Conservation (phyloP, 92 coral and sea anemone genomes). For the Heliopora coerulea region DNA sequence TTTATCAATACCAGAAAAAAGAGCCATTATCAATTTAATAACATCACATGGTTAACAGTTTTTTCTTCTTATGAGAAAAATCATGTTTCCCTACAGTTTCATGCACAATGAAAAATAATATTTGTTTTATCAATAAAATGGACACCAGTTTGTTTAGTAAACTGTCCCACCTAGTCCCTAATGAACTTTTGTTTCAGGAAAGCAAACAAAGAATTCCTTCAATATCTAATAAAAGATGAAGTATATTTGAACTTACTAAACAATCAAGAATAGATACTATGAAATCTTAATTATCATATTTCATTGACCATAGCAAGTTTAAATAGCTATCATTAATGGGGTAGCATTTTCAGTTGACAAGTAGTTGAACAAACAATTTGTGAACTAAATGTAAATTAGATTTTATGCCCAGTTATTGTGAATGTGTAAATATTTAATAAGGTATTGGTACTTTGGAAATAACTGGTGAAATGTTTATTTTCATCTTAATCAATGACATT, state of each 20-base stretch:
- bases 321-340: background rate
- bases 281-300: slow-evolving; percentile 12
- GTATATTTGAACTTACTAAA: slow-evolving; percentile 1
- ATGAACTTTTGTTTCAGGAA: background rate
- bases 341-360: background rate
- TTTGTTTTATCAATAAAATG: slow-evolving; percentile 21
- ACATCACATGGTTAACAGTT: background rate
- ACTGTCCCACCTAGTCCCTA: slow-evolving; percentile 14
- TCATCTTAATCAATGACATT: background rate
- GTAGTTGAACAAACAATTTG: too few relatives aligned
- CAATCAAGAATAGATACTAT: background rate
- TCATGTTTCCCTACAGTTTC: background rate
- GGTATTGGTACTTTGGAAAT: background rate
- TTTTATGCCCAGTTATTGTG: too few relatives aligned
- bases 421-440: background rate
- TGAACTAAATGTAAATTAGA: too few relatives aligned
- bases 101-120: background rate
- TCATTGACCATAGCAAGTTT: slow-evolving; percentile 5
- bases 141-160: slow-evolving; percentile 19
- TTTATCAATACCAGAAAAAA: background rate
- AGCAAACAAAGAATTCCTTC: slow-evolving; percentile 15
- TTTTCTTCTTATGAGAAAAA: background rate
- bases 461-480: background rate
- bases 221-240: background rate
- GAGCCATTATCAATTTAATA: background rate